phyloP scores from a whole-genome alignment of 1,140 invertebrate species.

The Achatina immaculata region DNA sequence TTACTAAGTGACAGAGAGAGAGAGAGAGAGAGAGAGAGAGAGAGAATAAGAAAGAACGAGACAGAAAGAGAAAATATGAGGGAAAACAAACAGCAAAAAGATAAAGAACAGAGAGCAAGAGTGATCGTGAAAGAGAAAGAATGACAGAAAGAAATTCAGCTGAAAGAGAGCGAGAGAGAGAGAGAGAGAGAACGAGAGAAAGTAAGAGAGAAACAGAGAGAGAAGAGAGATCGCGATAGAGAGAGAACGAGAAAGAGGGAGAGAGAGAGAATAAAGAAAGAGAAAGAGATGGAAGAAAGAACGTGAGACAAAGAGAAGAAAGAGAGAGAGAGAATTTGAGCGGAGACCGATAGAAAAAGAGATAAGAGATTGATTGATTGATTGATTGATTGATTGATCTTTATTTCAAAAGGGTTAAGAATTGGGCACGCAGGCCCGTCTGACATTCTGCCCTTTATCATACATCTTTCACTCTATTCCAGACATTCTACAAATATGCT shows the following conservation, averaged over 20 bases:
- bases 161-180: too few relatives aligned
- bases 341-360: neutral
- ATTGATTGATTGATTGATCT: too few relatives aligned
- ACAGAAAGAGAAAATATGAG: neutral
- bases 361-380: neutral
- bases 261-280: neutral
- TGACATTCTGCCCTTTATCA: too few relatives aligned
- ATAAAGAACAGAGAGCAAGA: neutral
- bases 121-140: neutral
- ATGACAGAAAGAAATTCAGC: slow-evolving; percentile 15
- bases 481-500: too few relatives aligned
- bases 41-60: neutral
- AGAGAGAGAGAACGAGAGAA: too few relatives aligned
- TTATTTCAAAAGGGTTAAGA: too few relatives aligned
- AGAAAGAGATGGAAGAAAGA: neutral
- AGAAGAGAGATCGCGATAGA: neutral
- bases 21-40: slow-evolving; percentile 32
- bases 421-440: too few relatives aligned
- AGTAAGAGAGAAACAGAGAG: neutral
- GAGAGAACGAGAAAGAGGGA: slow-evolving; percentile 14
- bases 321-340: neutral
- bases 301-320: slow-evolving; percentile 11
- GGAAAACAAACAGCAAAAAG: neutral
- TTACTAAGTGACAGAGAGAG: too few relatives aligned
- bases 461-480: too few relatives aligned